phyloP scores from a whole-genome alignment of 2,888 invertebrate species.

The Tinea pellionella region DNA sequence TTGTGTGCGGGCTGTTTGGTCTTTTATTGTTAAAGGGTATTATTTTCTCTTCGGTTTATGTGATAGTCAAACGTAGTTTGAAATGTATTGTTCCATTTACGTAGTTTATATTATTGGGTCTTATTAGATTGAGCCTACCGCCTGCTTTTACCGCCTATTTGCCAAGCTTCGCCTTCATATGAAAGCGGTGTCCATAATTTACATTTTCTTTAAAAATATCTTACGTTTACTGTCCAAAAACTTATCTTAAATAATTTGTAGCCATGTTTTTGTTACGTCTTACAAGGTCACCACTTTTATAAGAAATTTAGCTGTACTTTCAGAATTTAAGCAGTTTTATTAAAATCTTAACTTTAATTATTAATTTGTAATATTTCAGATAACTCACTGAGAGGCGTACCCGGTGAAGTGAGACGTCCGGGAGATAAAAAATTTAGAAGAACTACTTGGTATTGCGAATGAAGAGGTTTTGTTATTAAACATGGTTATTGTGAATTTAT shows the following conservation, averaged over 20 bases:
- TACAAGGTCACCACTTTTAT: too few species aligned
- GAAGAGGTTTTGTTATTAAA: slow-evolving; percentile 22
- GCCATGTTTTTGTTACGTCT: too few species aligned
- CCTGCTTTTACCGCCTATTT: neutral
- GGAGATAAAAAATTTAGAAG: slow-evolving; percentile 48
- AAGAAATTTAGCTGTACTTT: too few species aligned
- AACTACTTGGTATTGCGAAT: slow-evolving; percentile 66
- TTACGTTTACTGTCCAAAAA: too few species aligned
- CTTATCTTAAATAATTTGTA: too few species aligned
- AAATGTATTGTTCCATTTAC: neutral
- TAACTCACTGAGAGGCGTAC: slow-evolving; percentile 61
- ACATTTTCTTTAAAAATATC: too few species aligned
- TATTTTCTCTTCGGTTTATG: neutral
- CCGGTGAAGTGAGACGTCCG: slow-evolving; percentile 52
- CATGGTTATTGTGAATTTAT: slow-evolving; percentile 11
- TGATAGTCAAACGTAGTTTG: neutral
- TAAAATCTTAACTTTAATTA: neutral
- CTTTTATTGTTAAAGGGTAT: neutral
- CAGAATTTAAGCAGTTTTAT: too few species aligned
- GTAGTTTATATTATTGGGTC: neutral
- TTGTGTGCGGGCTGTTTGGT: neutral
- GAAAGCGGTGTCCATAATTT: too few species aligned
- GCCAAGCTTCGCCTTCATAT: too few species aligned
- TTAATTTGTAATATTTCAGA: slow-evolving; percentile 39
- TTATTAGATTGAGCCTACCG: neutral